These are phyloP conservation scores for Monopis laevigella DNA, from an alignment of 2,888 invertebrate species.

Conservation along the genomic window DNA sequence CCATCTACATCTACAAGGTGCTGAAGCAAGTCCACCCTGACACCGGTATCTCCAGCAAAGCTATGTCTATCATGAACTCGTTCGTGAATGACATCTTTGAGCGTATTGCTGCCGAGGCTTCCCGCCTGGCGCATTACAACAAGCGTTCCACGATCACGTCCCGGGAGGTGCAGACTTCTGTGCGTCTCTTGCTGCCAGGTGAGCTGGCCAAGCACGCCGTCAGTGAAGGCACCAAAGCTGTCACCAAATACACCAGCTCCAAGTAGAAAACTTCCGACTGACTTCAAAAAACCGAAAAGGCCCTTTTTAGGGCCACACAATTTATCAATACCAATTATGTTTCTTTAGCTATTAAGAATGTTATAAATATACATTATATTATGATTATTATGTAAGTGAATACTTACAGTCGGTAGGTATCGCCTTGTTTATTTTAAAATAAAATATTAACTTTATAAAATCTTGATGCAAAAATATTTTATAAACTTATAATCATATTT, in stretches of 20 bases:
- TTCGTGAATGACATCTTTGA: constrained; percentile 80
- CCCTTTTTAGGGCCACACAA: too few species aligned
- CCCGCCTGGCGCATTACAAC: constrained; percentile 71
- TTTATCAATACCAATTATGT: too few species aligned
- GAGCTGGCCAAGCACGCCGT: constrained; percentile 77
- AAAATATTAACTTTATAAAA: too few species aligned
- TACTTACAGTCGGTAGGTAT: too few species aligned
- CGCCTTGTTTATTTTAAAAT: too few species aligned
- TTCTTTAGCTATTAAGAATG: too few species aligned
- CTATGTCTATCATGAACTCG: constrained; percentile 76
- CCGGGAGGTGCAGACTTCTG: constrained; percentile 75
- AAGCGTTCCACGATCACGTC: constrained; percentile 73
- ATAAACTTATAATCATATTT: too few species aligned
- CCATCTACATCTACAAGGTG: constrained; percentile 71
- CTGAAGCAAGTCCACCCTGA: constrained; percentile 70
- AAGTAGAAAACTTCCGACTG: constrained; percentile 33
- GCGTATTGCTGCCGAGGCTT: constrained; percentile 72
- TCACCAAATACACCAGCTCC: constrained; percentile 65
- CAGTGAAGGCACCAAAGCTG: constrained; percentile 72
- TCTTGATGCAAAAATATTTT: too few species aligned
- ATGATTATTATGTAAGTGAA: too few species aligned
- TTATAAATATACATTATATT: too few species aligned
- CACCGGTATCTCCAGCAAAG: constrained; percentile 58
- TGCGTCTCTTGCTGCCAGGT: constrained; percentile 72
- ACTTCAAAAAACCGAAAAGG: too few species aligned